Conservation (phyloP, 2,888 invertebrate species). For the Periphyllus acericola region DNA sequence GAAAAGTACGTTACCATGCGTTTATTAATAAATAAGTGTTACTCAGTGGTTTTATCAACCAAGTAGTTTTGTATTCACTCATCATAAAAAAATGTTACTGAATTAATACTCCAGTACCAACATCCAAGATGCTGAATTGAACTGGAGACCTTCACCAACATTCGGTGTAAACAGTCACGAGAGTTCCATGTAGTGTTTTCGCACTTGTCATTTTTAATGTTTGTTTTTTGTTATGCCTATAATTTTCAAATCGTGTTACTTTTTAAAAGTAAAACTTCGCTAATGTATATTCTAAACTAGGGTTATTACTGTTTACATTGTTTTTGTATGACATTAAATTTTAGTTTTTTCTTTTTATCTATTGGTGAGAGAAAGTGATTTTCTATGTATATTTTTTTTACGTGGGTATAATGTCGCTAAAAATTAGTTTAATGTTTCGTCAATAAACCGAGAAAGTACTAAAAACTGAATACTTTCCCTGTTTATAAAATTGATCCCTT, state of each 20-base stretch:
- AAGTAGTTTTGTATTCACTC: not conserved
- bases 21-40: not conserved
- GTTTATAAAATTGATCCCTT: slow-evolving; percentile 43
- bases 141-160: not conserved
- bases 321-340: not conserved
- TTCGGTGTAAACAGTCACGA: not conserved
- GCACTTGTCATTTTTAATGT: not conserved
- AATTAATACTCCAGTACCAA: not conserved
- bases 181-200: not conserved
- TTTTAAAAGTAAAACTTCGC: not conserved
- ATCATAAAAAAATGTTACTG: not conserved
- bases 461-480: slow-evolving; percentile 26
- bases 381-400: slow-evolving; percentile 14
- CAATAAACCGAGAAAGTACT: slow-evolving; percentile 21
- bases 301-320: not conserved
- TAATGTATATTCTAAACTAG: not conserved
- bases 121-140: not conserved
- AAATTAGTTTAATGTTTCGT: not conserved
- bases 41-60: not conserved
- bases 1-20: not conserved
- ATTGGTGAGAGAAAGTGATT: slow-evolving; percentile 19
- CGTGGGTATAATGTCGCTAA: not conserved
- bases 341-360: not conserved
- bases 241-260: slow-evolving; percentile 10
- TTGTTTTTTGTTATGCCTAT: not conserved